Evolutionary conservation across 2,113 vertebrate species (phyloP).

Genomic region (Microtus richardsoni): DNA sequence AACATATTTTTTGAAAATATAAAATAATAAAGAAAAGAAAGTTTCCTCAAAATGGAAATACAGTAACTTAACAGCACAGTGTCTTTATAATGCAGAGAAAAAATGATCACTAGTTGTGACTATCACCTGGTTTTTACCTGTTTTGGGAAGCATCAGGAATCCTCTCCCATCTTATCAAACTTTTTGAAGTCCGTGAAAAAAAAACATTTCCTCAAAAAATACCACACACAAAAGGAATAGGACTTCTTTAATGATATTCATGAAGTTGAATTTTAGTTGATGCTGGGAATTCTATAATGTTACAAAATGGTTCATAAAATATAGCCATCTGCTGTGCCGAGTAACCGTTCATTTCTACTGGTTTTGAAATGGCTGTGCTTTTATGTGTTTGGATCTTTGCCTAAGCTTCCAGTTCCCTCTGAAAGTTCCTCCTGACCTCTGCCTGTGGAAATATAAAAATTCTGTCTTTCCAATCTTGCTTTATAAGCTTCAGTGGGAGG

Average conservation of each 20-base stretch:
- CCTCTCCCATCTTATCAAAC: slow-evolving; percentile 17
- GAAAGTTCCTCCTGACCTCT: slow-evolving; percentile 75
- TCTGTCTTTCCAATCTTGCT: slow-evolving; percentile 71
- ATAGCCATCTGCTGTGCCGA: slow-evolving; percentile 79
- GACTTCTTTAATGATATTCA: slow-evolving; percentile 83
- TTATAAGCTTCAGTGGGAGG: slow-evolving; percentile 64
- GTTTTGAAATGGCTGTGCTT: slow-evolving; percentile 77
- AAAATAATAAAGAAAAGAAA: background rate
- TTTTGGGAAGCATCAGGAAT: background rate
- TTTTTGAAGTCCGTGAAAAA: slow-evolving; percentile 16
- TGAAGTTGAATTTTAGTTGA: slow-evolving; percentile 71
- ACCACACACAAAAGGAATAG: slow-evolving; percentile 10
- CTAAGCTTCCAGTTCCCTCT: slow-evolving; percentile 71
- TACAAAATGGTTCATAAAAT: slow-evolving; percentile 79
- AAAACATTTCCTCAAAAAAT: background rate
- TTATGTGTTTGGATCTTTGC: slow-evolving; percentile 72
- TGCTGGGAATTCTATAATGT: slow-evolving; percentile 70
- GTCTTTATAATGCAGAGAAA: background rate
- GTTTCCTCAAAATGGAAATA: background rate
- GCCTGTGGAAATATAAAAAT: slow-evolving; percentile 73
- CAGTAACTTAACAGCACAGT: background rate
- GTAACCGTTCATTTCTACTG: slow-evolving; percentile 82
- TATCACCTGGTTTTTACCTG: background rate
- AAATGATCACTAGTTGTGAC: background rate
- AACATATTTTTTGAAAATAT: too few relatives aligned